Evolutionary conservation across 2,888 invertebrate genomes (phyloP).

Genomic region (Drosophila prolongata): DNA sequence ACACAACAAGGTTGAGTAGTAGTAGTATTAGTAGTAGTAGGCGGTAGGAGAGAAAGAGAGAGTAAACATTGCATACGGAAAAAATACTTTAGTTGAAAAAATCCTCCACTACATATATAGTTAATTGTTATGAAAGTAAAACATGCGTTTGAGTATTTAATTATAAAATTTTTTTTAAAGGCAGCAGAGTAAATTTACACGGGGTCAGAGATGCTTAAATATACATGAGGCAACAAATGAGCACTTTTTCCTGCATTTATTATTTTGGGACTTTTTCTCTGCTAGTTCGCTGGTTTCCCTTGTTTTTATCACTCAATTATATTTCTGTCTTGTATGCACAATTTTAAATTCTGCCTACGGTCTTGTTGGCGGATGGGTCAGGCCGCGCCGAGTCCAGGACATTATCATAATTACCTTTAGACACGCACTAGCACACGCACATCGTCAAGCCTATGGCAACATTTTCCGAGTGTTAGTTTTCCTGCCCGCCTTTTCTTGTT

Average conservation of each 20-base stretch:
- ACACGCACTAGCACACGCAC: slow-evolving; percentile 40
- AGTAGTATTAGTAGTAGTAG: slow-evolving; percentile 32
- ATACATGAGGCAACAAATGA: slow-evolving; percentile 67
- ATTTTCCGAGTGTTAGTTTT: slow-evolving; percentile 55
- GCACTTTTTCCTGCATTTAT: slow-evolving; percentile 33
- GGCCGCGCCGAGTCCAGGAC: slow-evolving; percentile 45
- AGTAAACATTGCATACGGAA: slow-evolving; percentile 73
- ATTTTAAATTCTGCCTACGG: slow-evolving; percentile 49
- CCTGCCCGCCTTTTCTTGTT: slow-evolving; percentile 15
- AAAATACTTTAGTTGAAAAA: slow-evolving; percentile 73
- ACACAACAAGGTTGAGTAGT: slow-evolving; percentile 35
- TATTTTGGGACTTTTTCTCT: slow-evolving; percentile 15
- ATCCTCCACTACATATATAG: slow-evolving; percentile 66
- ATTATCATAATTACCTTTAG: slow-evolving; percentile 71
- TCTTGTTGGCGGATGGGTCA: slow-evolving; percentile 9
- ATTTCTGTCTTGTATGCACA: slow-evolving; percentile 67
- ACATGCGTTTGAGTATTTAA: slow-evolving; percentile 55
- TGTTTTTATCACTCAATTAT: slow-evolving; percentile 65
- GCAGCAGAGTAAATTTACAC: slow-evolving; percentile 48
- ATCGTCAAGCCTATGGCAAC: slow-evolving; percentile 21
- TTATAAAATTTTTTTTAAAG: slow-evolving; percentile 22
- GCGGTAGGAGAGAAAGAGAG: slow-evolving; percentile 68
- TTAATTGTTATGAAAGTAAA: slow-evolving; percentile 44
- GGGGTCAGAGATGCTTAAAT: slow-evolving; percentile 54
- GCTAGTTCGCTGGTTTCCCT: slow-evolving; percentile 11